Evolutionary conservation across 2,888 invertebrate species (phyloP), one percentile per base, ranked within the genome.

Genomic region (Drosophila greeni): DNA sequence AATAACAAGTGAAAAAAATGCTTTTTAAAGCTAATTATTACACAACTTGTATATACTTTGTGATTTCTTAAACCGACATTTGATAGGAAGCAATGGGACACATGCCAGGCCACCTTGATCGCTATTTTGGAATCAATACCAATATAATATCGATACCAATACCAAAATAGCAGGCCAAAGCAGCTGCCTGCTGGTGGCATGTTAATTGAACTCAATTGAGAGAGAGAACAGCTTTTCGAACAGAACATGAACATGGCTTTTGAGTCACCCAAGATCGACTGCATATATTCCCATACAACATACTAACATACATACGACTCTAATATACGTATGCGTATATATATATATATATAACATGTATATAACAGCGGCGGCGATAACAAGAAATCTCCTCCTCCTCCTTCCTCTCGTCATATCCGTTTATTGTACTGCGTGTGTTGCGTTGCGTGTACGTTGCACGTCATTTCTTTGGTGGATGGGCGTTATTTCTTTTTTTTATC

Each of bases 341-440:
- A 34, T 58, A n/a, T 29, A 11, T 29, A 45, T 55, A 29, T 55
- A 51, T 49, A 55, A 55, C 55, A 45, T 54, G 33, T 54, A 54
- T 59, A 59, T 59, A 59, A 59, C 66, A 74, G 70, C 45, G 53
- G 55, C 60, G 70, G 73, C 70, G 58, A 79, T 79, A 75, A 75
- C 80, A 71, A 80, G 67, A 49, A 52, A 71, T 74, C 80, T 42
- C 48, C 31, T 31, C 14, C 45, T 62, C 68, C 43, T 62, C 54
- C 80, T 42, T 43, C 31, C 45, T 20, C 45, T 62, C 68, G 47
- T 62, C 54, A 40, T 39, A 33, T 48, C 51, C 40, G 45, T 66
- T 60, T 29, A 59, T 57, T 73, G 54, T 74, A 60, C 59, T 60
- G 59, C 60, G 34, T 60, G 59, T 59, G 59, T 60, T 59, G 59